Conservation (phyloP, 2,113 vertebrate genomes). For the Pelecanus crispus region DNA sequence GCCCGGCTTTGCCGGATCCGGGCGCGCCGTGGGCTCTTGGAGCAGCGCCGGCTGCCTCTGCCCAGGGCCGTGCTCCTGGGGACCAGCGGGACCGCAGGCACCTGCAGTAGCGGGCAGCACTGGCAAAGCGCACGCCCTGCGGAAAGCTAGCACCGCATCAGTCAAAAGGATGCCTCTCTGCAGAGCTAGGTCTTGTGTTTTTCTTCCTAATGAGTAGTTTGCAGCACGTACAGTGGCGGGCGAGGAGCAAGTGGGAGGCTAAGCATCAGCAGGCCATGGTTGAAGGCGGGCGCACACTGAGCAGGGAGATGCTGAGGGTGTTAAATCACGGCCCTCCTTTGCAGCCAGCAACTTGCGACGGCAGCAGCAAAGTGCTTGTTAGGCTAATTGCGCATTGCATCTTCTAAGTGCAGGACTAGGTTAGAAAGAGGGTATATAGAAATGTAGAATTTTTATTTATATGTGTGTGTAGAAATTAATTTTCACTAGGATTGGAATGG, state of each 20-base stretch:
- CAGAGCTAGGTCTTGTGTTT: background rate
- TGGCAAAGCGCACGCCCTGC: background rate
- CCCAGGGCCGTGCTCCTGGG: background rate
- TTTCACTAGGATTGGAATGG: background rate
- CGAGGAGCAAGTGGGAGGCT: background rate
- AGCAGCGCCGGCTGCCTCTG: background rate
- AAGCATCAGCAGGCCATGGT: background rate
- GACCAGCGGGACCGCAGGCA: background rate
- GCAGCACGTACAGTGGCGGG: fast-evolving
- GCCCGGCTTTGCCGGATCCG: background rate
- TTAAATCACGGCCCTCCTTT: background rate
- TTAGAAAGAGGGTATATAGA: background rate
- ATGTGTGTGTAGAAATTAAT: background rate
- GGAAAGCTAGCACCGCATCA: fast-evolving
- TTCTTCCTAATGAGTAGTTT: no score
- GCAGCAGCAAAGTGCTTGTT: background rate
- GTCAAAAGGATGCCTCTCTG: fast-evolving
- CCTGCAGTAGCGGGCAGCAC: background rate
- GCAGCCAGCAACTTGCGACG: background rate
- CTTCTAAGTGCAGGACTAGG: background rate
- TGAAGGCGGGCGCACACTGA: background rate
- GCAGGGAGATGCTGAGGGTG: background rate
- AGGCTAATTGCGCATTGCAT: background rate
- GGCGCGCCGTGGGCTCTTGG: background rate
- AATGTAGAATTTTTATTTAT: background rate